These are phyloP conservation scores for Zophobas atratus DNA, from an alignment of 1,140 invertebrate genomes.

Conservation along the genomic window DNA sequence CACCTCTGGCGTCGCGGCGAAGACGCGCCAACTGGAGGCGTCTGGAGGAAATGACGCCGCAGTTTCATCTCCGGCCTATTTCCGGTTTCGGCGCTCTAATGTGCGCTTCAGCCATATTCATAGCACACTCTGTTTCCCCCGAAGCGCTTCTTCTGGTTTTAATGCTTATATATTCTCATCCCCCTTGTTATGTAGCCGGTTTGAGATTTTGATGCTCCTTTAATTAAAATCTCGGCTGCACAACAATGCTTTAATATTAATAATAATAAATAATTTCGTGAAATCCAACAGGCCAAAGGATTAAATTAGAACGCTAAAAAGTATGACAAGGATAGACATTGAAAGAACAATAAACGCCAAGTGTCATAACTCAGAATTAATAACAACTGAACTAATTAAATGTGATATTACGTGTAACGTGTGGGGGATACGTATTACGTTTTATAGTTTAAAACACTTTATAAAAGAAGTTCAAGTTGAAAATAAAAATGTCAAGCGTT, in stretches of 20 bases:
- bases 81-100: constrained; percentile 66
- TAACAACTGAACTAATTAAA: too few species aligned
- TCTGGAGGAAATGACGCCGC: constrained; percentile 68
- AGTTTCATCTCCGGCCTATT: constrained; percentile 70
- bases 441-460: too few species aligned
- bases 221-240: constrained; percentile 29
- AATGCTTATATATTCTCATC: constrained; percentile 43
- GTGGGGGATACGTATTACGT: too few species aligned
- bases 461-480: too few species aligned
- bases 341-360: too few species aligned
- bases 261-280: too few species aligned
- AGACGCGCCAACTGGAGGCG: constrained; percentile 63
- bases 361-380: too few species aligned
- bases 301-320: too few species aligned
- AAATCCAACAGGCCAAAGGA: too few species aligned
- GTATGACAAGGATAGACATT: too few species aligned
- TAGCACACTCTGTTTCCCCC: constrained; percentile 48
- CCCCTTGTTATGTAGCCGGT: constrained; percentile 3
- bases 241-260: constrained; percentile 2
- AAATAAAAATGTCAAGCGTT: too few species aligned
- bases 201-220: constrained; percentile 26
- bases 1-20: constrained; percentile 53
- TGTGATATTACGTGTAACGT: too few species aligned
- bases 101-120: constrained; percentile 57
- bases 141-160: constrained; percentile 48